A percentile compares a stretch with the other conserved stretches of the same genome.
phyloP scores from a whole-genome alignment of 1,140 invertebrate species.

The Tachypleus tridentatus region DNA sequence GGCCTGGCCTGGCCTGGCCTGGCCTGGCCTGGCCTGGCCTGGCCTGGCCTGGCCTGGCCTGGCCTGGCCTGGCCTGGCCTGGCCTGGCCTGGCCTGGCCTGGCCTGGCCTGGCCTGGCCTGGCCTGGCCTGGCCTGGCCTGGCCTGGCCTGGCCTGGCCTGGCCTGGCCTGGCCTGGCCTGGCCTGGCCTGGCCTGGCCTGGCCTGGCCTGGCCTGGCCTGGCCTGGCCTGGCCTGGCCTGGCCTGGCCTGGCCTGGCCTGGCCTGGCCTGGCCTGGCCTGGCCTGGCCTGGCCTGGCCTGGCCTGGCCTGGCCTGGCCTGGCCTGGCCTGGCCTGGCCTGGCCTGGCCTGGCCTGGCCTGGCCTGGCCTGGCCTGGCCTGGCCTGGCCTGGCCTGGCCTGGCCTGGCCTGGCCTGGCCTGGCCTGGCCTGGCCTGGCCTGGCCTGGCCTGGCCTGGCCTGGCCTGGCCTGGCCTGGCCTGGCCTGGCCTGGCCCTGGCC shows the following conservation, averaged over 20 bases:
- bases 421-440: constrained; percentile 23
- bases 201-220: constrained; percentile 18
- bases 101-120: constrained; percentile 23
- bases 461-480: constrained; percentile 24
- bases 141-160: constrained; percentile 18
- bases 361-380: constrained; percentile 26
- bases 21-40: constrained; percentile 20
- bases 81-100: constrained; percentile 25
- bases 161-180: constrained; percentile 21
- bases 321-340: constrained; percentile 26
- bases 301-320: constrained; percentile 23
- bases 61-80: constrained; percentile 17
- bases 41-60: constrained; percentile 21
- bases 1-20: constrained; percentile 25
- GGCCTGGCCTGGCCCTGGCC: constrained; percentile 24
- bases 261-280: constrained; percentile 23
- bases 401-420: constrained; percentile 24
- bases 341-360: constrained; percentile 26
- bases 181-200: constrained; percentile 25
- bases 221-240: constrained; percentile 21
- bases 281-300: constrained; percentile 23
- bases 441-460: constrained; percentile 21
- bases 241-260: constrained; percentile 25
- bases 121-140: constrained; percentile 18
- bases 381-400: constrained; percentile 23